Base-by-base conservation (phyloP, 2,888 invertebrate genomes). In the Asteroscopus sphinx region DNA sequence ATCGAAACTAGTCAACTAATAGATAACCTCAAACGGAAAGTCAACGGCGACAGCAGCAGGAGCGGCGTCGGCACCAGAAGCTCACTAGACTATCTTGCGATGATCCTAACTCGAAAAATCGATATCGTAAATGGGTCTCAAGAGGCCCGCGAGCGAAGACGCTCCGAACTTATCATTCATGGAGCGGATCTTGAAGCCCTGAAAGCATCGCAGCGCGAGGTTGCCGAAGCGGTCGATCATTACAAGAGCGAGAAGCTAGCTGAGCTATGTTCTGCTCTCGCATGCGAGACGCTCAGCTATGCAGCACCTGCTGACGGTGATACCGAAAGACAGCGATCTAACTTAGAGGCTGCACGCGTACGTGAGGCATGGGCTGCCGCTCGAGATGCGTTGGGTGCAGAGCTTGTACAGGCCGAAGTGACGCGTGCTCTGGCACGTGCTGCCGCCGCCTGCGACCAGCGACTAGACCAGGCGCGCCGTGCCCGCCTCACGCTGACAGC, bases 1-100 rank as follows among this genome's bases (percentile, higher is more conserved):
- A 95, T 95, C 76, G 97, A 97, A 95, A 97, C 97, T 84, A 96
- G 96, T 83, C 96, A 97, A 91, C 94, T 97, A 80, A 96, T 97
- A 88, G 95, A 96, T 85, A 95, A 96, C 84, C 94, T 97, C 79
- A 96, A 96, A 81, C 95, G 95, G 73, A 97, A 96, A 85, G 86
- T 96, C 42, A 95, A 94, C 79, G 96, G 96, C 25, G 94, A 88
- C 59, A 84, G 88, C 89, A 89, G 80, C 77, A 90, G 90, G 84
- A 87, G 82, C 83, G 82, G 85, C 69, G 68, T 81, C 51, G 85
- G 90, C 80, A 83, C 92, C 68, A 71, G 93, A 75, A 83, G 91
- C 83, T 88, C 95, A 68, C 87, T 97, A 52, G 97, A 97, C 81
- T 96, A 97, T 83, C 95, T 97, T 78, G 96, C 97, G 37, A 96